phyloP scores from a whole-genome alignment of 2,113 vertebrate genomes.

The Chunga burmeisteri region DNA sequence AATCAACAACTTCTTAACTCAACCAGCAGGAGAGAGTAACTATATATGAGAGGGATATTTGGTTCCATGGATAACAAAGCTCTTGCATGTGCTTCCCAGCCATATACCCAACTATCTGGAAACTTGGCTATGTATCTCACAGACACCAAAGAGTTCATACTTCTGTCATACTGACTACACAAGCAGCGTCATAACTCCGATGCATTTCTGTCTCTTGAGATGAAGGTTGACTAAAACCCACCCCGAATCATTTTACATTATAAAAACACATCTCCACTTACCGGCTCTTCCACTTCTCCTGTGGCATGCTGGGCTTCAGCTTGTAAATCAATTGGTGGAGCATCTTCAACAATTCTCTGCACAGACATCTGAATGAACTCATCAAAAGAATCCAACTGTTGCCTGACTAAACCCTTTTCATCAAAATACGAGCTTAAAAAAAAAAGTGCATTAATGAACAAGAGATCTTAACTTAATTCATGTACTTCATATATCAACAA shows the following conservation, averaged over 20 bases:
- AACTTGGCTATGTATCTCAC: neutral
- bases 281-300: constrained; percentile 96
- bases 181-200: neutral
- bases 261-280: constrained; percentile 66
- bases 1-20: neutral
- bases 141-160: neutral
- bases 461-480: neutral
- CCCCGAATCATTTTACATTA: neutral
- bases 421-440: constrained; percentile 93
- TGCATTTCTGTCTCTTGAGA: neutral
- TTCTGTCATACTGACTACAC: neutral
- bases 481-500: neutral
- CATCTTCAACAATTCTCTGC: constrained; percentile 97
- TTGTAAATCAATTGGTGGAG: constrained; percentile 95
- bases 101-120: neutral
- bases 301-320: constrained; percentile 97
- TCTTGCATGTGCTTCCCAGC: neutral
- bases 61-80: neutral
- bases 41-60: neutral
- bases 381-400: constrained; percentile 97
- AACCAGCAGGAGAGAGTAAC: neutral
- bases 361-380: constrained; percentile 99
- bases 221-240: neutral
- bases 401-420: constrained; percentile 96
- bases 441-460: neutral